A percentile compares a stretch with the other conserved stretches of the same genome.
Conservation (phyloP, 1,140 invertebrate genomes). For the Cepaea nemoralis region DNA sequence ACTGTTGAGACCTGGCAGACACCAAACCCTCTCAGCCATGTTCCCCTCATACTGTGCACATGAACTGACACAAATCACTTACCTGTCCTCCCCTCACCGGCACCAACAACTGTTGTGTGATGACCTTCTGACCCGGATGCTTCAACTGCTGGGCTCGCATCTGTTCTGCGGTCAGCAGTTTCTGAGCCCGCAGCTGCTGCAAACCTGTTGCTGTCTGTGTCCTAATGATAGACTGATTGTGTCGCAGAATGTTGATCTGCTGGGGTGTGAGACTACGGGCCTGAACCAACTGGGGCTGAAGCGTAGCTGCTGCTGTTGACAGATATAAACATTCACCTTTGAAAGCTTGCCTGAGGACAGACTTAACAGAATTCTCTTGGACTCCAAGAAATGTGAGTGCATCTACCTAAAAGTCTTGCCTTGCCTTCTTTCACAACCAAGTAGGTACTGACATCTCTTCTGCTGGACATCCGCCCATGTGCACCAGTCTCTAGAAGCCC, state of each 20-base stretch:
- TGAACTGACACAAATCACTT: not conserved
- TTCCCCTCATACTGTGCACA: too few relatives aligned
- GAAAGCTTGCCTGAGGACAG: too few relatives aligned
- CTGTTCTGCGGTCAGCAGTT: constrained; percentile 50
- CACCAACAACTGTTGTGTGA: constrained; percentile 45
- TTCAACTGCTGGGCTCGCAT: constrained; percentile 51
- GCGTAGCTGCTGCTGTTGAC: constrained; percentile 31
- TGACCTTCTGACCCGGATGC: constrained; percentile 41
- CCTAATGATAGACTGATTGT: constrained; percentile 74
- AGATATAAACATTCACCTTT: not conserved
- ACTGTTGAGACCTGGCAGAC: too few relatives aligned
- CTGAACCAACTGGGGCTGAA: constrained; percentile 59
- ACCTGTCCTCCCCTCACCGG: constrained; percentile 50
- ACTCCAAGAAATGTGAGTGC: too few relatives aligned
- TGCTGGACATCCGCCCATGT: too few relatives aligned
- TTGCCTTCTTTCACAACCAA: too few relatives aligned
- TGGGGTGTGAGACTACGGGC: constrained; percentile 58
- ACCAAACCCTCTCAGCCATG: too few relatives aligned
- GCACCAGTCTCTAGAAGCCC: too few relatives aligned
- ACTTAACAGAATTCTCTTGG: too few relatives aligned
- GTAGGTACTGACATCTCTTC: too few relatives aligned
- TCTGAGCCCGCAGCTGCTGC: constrained; percentile 51
- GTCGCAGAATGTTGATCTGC: constrained; percentile 72
- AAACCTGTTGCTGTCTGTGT: constrained; percentile 57
- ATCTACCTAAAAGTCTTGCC: too few relatives aligned